phyloP scores from a whole-genome alignment of 2,113 vertebrate species.

The Poecile atricapillus region DNA sequence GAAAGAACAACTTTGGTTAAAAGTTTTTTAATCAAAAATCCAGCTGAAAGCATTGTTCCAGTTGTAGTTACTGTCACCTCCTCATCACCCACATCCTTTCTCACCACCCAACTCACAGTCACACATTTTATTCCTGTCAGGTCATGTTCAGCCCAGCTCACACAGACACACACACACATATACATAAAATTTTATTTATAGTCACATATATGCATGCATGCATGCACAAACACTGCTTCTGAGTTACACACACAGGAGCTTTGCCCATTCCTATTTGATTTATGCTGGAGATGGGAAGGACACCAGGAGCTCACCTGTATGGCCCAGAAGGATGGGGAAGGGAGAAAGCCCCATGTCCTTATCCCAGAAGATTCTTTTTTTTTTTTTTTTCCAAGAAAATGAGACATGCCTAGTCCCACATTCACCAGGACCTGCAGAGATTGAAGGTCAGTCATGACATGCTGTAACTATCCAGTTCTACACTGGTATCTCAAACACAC shows the following conservation, averaged over 20 bases:
- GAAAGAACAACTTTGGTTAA: neutral
- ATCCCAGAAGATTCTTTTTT: neutral
- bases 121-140: neutral
- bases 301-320: neutral
- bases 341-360: neutral
- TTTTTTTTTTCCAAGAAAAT: neutral
- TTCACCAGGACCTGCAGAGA: neutral
- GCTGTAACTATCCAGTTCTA: neutral
- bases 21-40: neutral
- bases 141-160: neutral
- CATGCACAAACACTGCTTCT: neutral
- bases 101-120: neutral
- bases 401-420: neutral
- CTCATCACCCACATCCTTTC: neutral
- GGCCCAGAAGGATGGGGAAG: neutral
- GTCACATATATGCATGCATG: neutral
- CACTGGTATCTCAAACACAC: neutral
- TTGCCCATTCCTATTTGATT: neutral
- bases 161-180: neutral
- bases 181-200: neutral
- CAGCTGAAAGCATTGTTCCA: neutral
- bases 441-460: neutral
- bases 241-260: neutral
- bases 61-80: neutral
- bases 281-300: neutral